These are phyloP conservation scores for Plebejus melissa DNA, from an alignment of 2,888 invertebrate species.

Conservation along the genomic window DNA sequence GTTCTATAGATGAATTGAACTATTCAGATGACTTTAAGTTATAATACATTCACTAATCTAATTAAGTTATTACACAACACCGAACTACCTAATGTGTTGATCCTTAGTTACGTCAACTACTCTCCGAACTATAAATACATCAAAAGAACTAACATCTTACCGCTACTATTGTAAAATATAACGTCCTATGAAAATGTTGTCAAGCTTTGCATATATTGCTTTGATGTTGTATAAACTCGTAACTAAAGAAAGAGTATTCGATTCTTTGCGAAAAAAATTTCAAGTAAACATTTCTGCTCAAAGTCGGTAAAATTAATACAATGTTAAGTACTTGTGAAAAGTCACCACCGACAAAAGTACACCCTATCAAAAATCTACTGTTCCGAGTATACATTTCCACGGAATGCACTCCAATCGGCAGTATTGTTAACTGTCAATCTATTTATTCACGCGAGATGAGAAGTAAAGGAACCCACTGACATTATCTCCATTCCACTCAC, in stretches of 20 bases:
- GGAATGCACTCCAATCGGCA: neutral
- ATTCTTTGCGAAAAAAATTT: slow-evolving; percentile 19
- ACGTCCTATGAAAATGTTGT: slow-evolving; percentile 17
- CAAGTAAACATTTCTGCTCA: slow-evolving; percentile 10
- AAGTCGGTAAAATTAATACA: neutral
- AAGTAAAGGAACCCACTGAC: neutral
- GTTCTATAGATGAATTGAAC: neutral
- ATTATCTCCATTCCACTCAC: slow-evolving; percentile 7
- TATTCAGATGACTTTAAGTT: neutral
- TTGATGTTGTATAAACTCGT: neutral
- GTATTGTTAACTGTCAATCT: neutral
- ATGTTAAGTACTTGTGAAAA: slow-evolving; percentile 19
- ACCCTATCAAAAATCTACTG: neutral
- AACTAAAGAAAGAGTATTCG: slow-evolving; percentile 19
- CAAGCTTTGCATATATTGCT: slow-evolving; percentile 13
- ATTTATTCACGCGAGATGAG: neutral
- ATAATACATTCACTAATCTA: neutral
- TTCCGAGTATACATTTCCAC: neutral
- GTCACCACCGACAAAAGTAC: slow-evolving; percentile 10
- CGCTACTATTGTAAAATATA: slow-evolving; percentile 23
- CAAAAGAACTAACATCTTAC: slow-evolving; percentile 23
- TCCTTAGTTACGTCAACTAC: slow-evolving; percentile 20
- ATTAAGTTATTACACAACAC: neutral
- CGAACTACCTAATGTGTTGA: slow-evolving; percentile 2
- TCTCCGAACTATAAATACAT: slow-evolving; percentile 21